Percentiles rank a stretch among this genome's conserved stretches.
These are phyloP conservation scores for Triops longicaudatus DNA, from an alignment of 1,140 invertebrate species.

Conservation along the genomic window DNA sequence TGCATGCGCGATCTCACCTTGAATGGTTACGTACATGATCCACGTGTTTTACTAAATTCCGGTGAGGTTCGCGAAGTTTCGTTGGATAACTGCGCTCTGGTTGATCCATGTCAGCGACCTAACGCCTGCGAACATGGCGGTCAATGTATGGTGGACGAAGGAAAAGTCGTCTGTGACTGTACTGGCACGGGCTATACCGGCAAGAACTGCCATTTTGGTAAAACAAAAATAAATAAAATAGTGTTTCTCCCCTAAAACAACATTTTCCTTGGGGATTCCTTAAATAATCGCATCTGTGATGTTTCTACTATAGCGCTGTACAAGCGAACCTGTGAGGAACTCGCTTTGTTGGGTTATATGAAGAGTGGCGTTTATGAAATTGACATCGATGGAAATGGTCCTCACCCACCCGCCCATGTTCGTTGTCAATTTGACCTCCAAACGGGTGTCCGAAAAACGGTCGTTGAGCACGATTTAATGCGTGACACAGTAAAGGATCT, in stretches of 20 bases:
- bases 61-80: slow-evolving; percentile 75
- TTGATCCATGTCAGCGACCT: slow-evolving; percentile 77
- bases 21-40: slow-evolving; percentile 62
- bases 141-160: slow-evolving; percentile 78
- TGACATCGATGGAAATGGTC: slow-evolving; percentile 87
- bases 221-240: slow-evolving; percentile 31
- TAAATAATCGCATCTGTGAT: too few relatives aligned
- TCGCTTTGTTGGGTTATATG: slow-evolving; percentile 71
- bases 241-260: too few relatives aligned
- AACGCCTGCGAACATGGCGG: slow-evolving; percentile 87
- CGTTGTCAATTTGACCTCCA: slow-evolving; percentile 81
- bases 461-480: slow-evolving; percentile 84
- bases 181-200: slow-evolving; percentile 74
- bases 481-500: slow-evolving; percentile 57
- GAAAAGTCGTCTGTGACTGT: slow-evolving; percentile 78
- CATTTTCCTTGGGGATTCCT: too few relatives aligned
- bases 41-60: slow-evolving; percentile 69
- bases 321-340: slow-evolving; percentile 81
- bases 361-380: slow-evolving; percentile 79
- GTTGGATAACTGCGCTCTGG: slow-evolving; percentile 80
- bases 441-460: slow-evolving; percentile 70
- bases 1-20: slow-evolving; percentile 81
- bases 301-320: slow-evolving; percentile 55
- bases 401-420: slow-evolving; percentile 78
- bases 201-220: slow-evolving; percentile 85